Base-by-base conservation (phyloP, 1,140 invertebrate genomes). In the Acromyrmex echinatior region DNA sequence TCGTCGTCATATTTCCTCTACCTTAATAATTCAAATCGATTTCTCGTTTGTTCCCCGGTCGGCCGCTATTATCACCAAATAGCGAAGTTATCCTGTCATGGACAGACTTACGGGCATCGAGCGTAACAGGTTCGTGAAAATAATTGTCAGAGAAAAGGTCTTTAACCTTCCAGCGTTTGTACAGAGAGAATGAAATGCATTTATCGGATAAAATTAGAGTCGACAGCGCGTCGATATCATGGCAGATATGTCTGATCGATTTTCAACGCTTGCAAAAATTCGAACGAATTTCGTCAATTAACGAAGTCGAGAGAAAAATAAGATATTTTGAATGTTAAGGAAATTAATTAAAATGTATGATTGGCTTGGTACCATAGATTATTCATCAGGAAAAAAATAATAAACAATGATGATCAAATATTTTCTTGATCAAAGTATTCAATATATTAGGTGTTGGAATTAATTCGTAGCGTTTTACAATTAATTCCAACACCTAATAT, bases 11-110 rank as follows among this genome's bases (percentile, higher is more conserved):
- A 74, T 62, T 82, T 82, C 56, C 56, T 62, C 70, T 35, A 14
- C 70, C 80, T 84, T 84, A 74, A 84, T 84, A 84, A 73, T 74
- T 73, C 68, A 49, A 82, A 82, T 82, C 35, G 66, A 82, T 82
- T 60, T 82, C 53, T 70, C 65, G 65, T 68, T 70, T 49, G 39
- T 79, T 66, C 35, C 65, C 31, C 14, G 49, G 28, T 28, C 77
- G 21, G 35, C 39, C 68, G 53, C 79, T 68, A 82, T 82, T 82
- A 73, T 58, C 68, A 68, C 16, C 35, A 81, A 80, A 81, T 56
- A 70, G 78, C 65, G 16, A 73, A 60, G 68, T 82, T 82, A 82
- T 49, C n/a, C 68, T 49, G 79, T 81, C 78, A 45, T 31, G 65
- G 78, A 6, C 65, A 81, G 51, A 81, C 78, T 81, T 70, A 79